Conservation (phyloP, 30 jellyfish, hydroid and myxozoan genomes). For the Cassiopea xamachana region DNA sequence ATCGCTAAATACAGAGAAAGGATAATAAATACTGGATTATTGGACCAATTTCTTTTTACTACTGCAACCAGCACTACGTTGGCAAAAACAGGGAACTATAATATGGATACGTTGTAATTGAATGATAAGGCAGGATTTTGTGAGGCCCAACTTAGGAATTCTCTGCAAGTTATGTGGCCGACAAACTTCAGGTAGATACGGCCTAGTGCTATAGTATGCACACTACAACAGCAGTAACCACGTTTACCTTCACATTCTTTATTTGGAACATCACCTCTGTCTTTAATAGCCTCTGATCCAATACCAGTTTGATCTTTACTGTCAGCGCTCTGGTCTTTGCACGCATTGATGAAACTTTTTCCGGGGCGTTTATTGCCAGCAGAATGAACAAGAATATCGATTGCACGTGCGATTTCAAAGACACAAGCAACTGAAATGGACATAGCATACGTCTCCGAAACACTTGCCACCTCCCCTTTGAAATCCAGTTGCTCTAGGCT, state of each 20-base stretch:
- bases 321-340: slow-evolving; percentile 58
- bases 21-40: too few species aligned
- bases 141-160: too few species aligned
- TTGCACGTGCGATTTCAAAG: slow-evolving; percentile 85
- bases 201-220: too few species aligned
- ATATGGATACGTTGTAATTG: too few species aligned
- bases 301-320: slow-evolving; percentile 75
- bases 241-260: slow-evolving; percentile 69
- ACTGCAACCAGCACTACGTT: too few species aligned
- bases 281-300: slow-evolving; percentile 93
- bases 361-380: slow-evolving; percentile 74
- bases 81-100: too few species aligned
- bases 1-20: too few species aligned
- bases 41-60: too few species aligned
- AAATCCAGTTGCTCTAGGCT: slow-evolving; percentile 96
- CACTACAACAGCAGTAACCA: background rate
- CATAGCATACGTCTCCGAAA: slow-evolving; percentile 97
- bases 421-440: slow-evolving; percentile 82
- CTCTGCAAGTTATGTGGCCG: too few species aligned
- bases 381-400: slow-evolving; percentile 88
- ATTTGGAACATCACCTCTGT: slow-evolving; percentile 67
- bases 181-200: too few species aligned
- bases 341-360: slow-evolving; percentile 50
- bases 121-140: too few species aligned
- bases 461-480: slow-evolving; percentile 85